Base-by-base conservation (phyloP, 2,113 vertebrate genomes). In the Elephas maximus region DNA sequence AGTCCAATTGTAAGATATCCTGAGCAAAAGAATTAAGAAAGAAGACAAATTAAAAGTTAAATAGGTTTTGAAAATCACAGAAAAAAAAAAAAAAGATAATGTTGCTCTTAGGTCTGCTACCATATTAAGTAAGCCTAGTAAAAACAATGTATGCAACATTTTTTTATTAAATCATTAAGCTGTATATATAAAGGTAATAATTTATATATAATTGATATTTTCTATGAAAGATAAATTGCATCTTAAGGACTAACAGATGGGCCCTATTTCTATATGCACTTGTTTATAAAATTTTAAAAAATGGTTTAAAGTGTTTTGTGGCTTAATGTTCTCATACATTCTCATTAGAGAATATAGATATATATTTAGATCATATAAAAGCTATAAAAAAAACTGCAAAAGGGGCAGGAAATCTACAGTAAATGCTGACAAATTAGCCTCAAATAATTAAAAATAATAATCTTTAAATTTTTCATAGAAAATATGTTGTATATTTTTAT, bases 1-100 rank as follows among this genome's bases (percentile, higher is more conserved):
- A 99, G 96, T 71, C 99, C 99, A 83, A 99, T 99, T 84, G 99
- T 99, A 83, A 99, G 99, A 97, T 99, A 99, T 11, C 99, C 99
- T 99, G 98, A 78, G 93, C 57, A 97, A 98, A 96, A 98, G 28
- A 98, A 97, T 94, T 79, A 5, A 98, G 60, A 97, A 44, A 67
- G 53, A 94, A 92, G 84, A 26, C 23, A 91, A 93, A 93, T 93
- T 93, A 93, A 92, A 96, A 78, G 1, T 67, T 14, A 98, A 33
- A 81, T n/a, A 83, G 9, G 11, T 0, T 14, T 78, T 62, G 7
- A 90, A 82, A 88, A 95, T 3, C 0, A 71, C 2, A 87, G 77
- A 0, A 24, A 33, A 21, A 93, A 24, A 33, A 77, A 0, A 0
- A 0, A 1, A 12, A 73, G 28, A 44, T 9, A 96, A 33, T 90